Evolutionary conservation across 2,888 invertebrate species (phyloP), one percentile per base, ranked within the genome.

Genomic region (Abscondita cerata): DNA sequence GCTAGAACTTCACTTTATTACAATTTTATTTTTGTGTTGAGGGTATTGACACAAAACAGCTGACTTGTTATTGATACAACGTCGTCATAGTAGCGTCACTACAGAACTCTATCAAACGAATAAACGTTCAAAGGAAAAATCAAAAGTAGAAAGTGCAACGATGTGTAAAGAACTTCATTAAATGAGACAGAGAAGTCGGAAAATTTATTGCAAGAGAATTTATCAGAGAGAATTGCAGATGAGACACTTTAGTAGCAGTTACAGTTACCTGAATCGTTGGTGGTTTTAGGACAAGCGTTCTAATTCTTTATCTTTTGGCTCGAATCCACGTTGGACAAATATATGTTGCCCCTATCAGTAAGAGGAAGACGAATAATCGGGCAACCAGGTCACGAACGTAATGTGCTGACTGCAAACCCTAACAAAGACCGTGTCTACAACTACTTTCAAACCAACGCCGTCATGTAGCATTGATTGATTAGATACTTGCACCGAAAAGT

Each of bases 171-270:
- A 70, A 72, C 74, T 76, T 76, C 73, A 76, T 77, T 76, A 76
- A 71, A 70, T 67, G 66, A 66, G 70, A 72, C 69, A 70, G 72
- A 72, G 54, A 31, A 59, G 38, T 33, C 46, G 13, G 38, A 48
- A 67, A 73, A 78, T 78, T 78, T 76, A 78, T 76, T 68, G 72
- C 72, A 65, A 64, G 69, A 68, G 70, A 75, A 78, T 78, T 78
- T 78, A 78, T 78, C 78, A 78, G 75, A 59, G 71, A 70, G 75
- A 77, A 78, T 78, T 77, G 78, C 76, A 78, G 77, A 78, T 78
- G 77, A 78, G 78, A 77, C 78, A 77, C 74, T 77, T 77, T 76
- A 74, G 76, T 75, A 75, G 75, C 76, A 76, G 75, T 76, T 76
- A 75, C 75, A 70, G 74, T 74, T 76, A 76, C 77, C 77, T 76